Base-by-base conservation (phyloP, 2,888 invertebrate genomes). In the Rotaria magnacalcarata region DNA sequence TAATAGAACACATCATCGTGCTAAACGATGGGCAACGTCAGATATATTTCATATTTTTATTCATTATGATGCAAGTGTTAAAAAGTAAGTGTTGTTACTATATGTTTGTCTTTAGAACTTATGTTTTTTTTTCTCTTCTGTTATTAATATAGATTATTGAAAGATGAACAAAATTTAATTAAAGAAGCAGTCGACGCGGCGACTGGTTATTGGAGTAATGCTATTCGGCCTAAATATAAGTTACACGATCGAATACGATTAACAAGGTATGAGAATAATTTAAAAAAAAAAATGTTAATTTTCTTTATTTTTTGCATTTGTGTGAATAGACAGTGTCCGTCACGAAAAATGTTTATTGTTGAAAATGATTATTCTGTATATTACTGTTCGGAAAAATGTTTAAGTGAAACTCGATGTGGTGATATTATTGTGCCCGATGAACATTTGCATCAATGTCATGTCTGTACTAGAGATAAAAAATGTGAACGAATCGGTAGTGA, bases 401-500 rank as follows among this genome's bases (percentile, higher is more conserved):
- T 88, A 8, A 87, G 88, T 3, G 86, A 85, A 10, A 98, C 98
- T 0, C 95, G 95, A 93, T 99, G 99, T 91, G 99, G 99, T 0
- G 98, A 99, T 91, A 96, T 97, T 5, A 93, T 93, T 88, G 96
- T 99, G 10, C 98, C 98, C 0, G 94, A 95, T 87, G 93, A 95
- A 84, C 98, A 99, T 92, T 93, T 99, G 80, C 88, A 96, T 95
- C 94, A 94, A 0, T 97, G 97, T 90, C 94, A 95, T 88, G 94
- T 94, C 0, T 89, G 88, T 87, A 87, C 88, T 27, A 87, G 86
- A 16, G 85, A 74, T 56, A 86, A 84, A n/a, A 87, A 86, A 47
- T 75, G 84, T 43, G 87, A 84, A 47, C 84, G 84, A 41, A 87
- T 27, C 14, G 89, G 88, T 7, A 84, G 86, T 95, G 96, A 91